Conservation (phyloP, 2,113 vertebrate species). For the Trichomycterus rosablanca region DNA sequence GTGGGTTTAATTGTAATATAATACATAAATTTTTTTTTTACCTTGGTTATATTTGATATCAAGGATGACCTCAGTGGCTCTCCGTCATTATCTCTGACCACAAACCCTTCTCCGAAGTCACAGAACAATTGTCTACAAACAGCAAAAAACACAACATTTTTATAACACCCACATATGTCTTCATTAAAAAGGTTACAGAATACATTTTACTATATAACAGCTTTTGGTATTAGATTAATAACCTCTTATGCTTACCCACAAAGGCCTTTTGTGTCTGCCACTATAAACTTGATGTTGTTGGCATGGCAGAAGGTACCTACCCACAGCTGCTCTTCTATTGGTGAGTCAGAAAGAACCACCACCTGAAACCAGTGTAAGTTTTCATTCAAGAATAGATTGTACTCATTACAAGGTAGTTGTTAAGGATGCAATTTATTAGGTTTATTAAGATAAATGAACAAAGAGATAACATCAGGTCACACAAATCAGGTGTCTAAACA, state of each 20-base stretch:
- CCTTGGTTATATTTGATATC: constrained; percentile 75
- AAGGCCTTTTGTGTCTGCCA: constrained; percentile 78
- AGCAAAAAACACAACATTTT: constrained; percentile 5
- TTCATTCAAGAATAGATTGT: no score
- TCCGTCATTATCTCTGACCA: constrained; percentile 64
- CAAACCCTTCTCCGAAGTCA: constrained; percentile 80
- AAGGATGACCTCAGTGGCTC: constrained; percentile 54
- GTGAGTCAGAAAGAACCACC: constrained; percentile 79
- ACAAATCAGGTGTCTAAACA: no score
- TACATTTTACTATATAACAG: background rate
- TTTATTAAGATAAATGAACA: no score
- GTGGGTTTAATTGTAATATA: background rate
- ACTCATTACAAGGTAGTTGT: no score
- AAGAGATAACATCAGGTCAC: no score
- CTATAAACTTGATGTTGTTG: constrained; percentile 68
- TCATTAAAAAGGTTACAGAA: no score
- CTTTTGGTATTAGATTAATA: background rate
- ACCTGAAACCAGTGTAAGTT: constrained; percentile 69
- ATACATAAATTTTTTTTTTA: constrained; percentile 43
- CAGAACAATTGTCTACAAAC: constrained; percentile 82
- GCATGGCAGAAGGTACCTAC: constrained; percentile 74
- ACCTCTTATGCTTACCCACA: constrained; percentile 71
- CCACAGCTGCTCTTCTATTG: constrained; percentile 76
- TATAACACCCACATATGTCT: background rate
- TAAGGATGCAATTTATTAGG: no score